phyloP scores from a whole-genome alignment of 2,113 vertebrate genomes.

The Lophotis ruficrista region DNA sequence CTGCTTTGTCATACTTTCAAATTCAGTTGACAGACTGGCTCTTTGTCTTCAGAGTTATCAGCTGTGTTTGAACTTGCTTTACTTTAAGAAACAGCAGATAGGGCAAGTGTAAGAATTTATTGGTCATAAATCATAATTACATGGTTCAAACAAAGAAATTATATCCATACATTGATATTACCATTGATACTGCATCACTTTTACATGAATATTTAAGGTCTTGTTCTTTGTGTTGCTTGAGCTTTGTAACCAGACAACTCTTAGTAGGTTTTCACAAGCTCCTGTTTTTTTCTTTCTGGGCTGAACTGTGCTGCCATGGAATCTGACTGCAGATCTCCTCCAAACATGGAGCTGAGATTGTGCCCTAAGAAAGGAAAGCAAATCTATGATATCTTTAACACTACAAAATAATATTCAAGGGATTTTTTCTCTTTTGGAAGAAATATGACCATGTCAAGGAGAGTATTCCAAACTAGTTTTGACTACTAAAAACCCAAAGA shows the following conservation, averaged over 20 bases:
- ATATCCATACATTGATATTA: not conserved
- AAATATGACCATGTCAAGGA: not conserved
- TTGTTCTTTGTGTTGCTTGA: not conserved
- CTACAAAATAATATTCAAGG: not conserved
- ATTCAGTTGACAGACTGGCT: not conserved
- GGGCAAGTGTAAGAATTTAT: not conserved
- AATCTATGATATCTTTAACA: not conserved
- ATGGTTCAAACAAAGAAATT: not conserved
- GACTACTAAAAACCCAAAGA: not conserved
- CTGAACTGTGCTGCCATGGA: not conserved
- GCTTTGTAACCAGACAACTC: not conserved
- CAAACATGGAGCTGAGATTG: not conserved
- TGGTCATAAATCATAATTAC: not conserved
- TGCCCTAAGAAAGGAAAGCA: not conserved
- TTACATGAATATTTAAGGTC: not conserved
- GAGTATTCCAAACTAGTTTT: not conserved
- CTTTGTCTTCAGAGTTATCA: not conserved
- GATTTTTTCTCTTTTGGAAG: not conserved
- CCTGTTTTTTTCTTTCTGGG: accelerated
- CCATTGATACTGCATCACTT: not conserved
- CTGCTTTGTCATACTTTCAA: not conserved
- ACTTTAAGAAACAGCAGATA: not conserved
- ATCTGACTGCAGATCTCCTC: not conserved
- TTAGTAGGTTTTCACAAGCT: not conserved
- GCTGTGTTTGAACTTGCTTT: not conserved